A percentile compares a stretch with the other conserved stretches of the same genome.
Evolutionary conservation across 2,113 vertebrate species (phyloP).

Genomic region (Chloropsis hardwickii): DNA sequence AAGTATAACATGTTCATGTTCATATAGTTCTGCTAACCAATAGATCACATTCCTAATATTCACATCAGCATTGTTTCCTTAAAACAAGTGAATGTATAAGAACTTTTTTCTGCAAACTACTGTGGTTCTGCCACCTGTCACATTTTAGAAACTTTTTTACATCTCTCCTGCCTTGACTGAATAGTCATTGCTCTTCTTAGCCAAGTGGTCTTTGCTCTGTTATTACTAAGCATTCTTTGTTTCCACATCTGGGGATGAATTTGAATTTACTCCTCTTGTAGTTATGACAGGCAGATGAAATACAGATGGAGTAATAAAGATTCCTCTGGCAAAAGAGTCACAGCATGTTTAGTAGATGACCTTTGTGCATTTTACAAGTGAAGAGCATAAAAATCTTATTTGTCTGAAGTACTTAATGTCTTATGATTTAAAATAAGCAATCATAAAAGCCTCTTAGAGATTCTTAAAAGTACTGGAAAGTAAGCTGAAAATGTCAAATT

Average conservation of each 20-base stretch:
- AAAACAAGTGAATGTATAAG: not conserved
- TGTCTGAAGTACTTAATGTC: not conserved
- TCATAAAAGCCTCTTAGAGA: not conserved
- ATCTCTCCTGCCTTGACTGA: not conserved
- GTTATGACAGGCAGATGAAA: not conserved
- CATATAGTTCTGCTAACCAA: accelerated
- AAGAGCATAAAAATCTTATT: not conserved
- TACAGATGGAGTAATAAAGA: not conserved
- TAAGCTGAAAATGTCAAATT: not conserved
- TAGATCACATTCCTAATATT: not conserved
- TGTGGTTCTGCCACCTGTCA: not conserved
- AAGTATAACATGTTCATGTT: not conserved
- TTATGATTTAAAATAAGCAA: not conserved
- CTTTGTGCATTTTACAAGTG: not conserved
- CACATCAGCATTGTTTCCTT: not conserved
- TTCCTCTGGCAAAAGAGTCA: not conserved
- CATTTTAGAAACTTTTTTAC: not conserved
- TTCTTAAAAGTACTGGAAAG: not conserved
- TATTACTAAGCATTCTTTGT: accelerated
- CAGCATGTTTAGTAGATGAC: not conserved
- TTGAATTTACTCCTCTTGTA: not conserved
- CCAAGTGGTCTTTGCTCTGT: not conserved
- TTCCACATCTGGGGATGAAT: not conserved
- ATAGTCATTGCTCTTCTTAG: not conserved
- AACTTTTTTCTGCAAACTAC: not conserved